Conservation (phyloP, 2,113 vertebrate species). For the Petrocephalus microphthalmus region DNA sequence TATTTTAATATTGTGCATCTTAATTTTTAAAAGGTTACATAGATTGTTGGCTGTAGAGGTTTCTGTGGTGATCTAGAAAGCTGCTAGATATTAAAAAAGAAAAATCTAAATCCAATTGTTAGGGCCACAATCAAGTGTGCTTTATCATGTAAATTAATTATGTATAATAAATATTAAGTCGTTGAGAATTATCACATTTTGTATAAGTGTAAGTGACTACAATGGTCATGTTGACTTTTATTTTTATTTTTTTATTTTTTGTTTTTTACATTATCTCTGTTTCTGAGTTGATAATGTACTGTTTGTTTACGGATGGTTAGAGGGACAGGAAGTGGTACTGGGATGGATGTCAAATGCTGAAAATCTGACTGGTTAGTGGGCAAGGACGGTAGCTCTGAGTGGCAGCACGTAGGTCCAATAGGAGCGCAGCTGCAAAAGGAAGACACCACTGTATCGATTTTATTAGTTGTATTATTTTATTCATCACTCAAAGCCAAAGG, state of each 20-base stretch:
- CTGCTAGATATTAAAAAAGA: constrained; percentile 62
- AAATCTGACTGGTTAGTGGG: neutral
- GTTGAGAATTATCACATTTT: constrained; percentile 78
- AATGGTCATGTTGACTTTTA: constrained; percentile 66
- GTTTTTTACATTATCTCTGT: constrained; percentile 16
- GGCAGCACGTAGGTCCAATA: neutral
- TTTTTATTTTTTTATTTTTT: constrained; percentile 62
- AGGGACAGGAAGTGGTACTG: neutral
- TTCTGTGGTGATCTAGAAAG: constrained; percentile 87
- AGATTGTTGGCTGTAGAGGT: constrained; percentile 88
- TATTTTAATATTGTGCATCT: constrained; percentile 99
- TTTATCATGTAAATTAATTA: constrained; percentile 81
- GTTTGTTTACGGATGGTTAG: constrained; percentile 12
- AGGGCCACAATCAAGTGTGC: constrained; percentile 52
- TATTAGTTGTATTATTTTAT: constrained; percentile 69
- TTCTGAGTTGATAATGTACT: constrained; percentile 21
- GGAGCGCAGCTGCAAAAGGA: constrained; percentile 30
- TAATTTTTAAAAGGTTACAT: constrained; percentile 87
- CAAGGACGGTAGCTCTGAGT: neutral
- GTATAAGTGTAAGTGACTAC: constrained; percentile 80
- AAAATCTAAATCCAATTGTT: constrained; percentile 73
- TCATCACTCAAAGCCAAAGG: constrained; percentile 86
- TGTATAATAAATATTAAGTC: constrained; percentile 79
- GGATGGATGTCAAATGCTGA: neutral
- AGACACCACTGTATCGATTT: constrained; percentile 65